Evolutionary conservation across 2,113 vertebrate genomes (phyloP).

Genomic region (Pygathrix nemaeus): DNA sequence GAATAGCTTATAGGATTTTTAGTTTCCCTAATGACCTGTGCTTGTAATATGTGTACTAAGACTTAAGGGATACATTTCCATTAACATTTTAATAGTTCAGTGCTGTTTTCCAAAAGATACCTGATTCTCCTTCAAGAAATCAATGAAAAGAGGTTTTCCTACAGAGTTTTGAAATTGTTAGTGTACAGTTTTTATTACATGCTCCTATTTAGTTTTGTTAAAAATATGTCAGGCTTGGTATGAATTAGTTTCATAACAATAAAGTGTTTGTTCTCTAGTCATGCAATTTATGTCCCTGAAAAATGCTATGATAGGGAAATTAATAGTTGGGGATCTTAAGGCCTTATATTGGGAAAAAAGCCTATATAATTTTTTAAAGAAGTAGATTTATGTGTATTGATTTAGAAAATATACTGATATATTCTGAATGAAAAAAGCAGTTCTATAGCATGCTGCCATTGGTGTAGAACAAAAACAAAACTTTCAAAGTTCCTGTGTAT

Average conservation of each 20-base stretch:
- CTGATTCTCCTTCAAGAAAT: neutral
- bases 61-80: neutral
- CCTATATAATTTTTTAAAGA: neutral
- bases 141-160: neutral
- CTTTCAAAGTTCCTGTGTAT: neutral
- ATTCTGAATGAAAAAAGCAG: neutral
- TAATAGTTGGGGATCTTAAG: conserved; percentile 9
- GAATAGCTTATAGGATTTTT: neutral
- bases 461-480: neutral
- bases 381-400: neutral
- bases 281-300: neutral
- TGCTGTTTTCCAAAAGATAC: neutral
- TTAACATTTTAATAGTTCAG: neutral
- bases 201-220: neutral
- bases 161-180: neutral
- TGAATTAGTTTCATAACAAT: neutral
- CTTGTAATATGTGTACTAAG: neutral
- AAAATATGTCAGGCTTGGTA: neutral
- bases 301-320: neutral
- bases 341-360: neutral
- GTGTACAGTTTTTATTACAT: neutral
- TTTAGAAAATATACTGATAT: conserved; percentile 10
- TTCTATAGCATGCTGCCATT: neutral
- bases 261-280: neutral
- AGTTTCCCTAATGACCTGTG: neutral